Evolutionary conservation across 2,797 vertebrate species (phyloP).

Genomic region (Pitangus sulphuratus): DNA sequence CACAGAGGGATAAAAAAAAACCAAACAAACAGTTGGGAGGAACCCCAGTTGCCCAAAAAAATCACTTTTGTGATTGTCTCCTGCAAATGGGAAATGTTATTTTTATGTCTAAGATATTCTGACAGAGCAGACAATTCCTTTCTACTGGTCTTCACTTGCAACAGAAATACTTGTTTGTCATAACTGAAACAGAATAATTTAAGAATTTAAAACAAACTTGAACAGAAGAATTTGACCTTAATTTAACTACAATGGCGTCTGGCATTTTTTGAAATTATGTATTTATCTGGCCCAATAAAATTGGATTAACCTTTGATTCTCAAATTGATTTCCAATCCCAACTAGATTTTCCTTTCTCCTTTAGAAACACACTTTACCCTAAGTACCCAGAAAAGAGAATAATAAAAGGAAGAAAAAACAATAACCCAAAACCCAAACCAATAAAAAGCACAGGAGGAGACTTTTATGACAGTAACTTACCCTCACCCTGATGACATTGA

Average conservation of each 20-base stretch:
- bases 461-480: conserved; percentile 81
- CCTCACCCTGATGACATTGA: conserved; percentile 95
- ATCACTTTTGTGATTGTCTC: not conserved
- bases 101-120: not conserved
- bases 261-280: not conserved
- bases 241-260: not conserved
- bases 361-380: not conserved
- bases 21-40: not conserved
- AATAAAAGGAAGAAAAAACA: not conserved
- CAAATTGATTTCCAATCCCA: not conserved
- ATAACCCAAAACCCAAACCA: not conserved
- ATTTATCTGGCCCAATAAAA: not conserved
- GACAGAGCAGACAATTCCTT: not conserved
- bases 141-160: not conserved
- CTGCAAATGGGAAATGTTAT: not conserved
- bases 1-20: no score
- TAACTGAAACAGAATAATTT: not conserved
- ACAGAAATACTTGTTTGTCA: not conserved
- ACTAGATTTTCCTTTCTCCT: not conserved
- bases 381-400: not conserved
- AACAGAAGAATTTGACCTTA: not conserved
- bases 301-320: not conserved
- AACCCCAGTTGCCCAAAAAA: not conserved
- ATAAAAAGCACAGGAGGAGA: not conserved
- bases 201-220: not conserved